Evolutionary conservation across 1,140 invertebrate genomes (phyloP).

Genomic region (Bombus difficillimus): DNA sequence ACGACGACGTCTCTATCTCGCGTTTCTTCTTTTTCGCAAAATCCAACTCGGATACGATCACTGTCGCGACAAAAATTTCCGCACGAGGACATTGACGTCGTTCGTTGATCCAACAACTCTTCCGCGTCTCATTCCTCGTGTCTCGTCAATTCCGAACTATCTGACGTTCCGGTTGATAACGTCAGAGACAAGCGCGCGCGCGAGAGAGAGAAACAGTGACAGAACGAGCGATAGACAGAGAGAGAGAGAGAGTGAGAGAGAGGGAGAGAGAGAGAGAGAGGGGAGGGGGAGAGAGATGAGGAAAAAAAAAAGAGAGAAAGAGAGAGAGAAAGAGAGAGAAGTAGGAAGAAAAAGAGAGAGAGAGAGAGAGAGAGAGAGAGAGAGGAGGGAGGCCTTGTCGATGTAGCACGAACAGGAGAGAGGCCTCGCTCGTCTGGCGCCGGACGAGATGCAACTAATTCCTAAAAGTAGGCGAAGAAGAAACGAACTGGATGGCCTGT

Average conservation of each 20-base stretch:
- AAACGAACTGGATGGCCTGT: slow-evolving; percentile 79
- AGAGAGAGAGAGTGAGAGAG: neutral
- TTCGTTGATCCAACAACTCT: too few species aligned
- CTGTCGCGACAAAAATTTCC: neutral
- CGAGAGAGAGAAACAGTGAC: neutral
- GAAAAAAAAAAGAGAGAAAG: neutral
- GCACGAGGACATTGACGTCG: neutral
- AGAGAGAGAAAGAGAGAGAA: neutral
- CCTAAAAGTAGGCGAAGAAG: slow-evolving; percentile 77
- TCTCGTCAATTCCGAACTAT: slow-evolving; percentile 20
- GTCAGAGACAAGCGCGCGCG: neutral
- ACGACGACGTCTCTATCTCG: neutral
- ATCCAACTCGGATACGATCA: neutral
- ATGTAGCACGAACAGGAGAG: slow-evolving; percentile 31
- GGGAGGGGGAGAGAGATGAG: neutral
- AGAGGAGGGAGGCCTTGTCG: slow-evolving; percentile 2
- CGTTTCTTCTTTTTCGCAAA: neutral
- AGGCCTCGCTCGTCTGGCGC: slow-evolving; percentile 59
- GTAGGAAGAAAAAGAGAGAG: slow-evolving; percentile 1
- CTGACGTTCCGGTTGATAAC: slow-evolving; percentile 11
- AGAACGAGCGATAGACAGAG: too few species aligned
- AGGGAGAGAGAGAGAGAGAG: too few species aligned
- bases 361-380: slow-evolving; percentile 1
- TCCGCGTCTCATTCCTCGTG: neutral
- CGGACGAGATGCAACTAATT: slow-evolving; percentile 75